These are phyloP conservation scores for Mormoops blainvillei DNA, from an alignment of 2,113 vertebrate species.

Conservation along the genomic window DNA sequence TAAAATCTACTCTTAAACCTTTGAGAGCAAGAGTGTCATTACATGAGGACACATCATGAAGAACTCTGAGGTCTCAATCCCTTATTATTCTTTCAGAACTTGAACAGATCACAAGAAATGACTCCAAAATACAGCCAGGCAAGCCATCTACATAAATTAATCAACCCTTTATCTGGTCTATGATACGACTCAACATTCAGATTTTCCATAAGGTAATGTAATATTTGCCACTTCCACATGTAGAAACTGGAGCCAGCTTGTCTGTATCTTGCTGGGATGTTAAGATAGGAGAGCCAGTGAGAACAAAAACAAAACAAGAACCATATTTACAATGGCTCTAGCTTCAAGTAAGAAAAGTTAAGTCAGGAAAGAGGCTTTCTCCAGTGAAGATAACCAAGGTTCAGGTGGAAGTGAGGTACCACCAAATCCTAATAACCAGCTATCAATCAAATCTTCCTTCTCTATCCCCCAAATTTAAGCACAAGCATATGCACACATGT, in stretches of 20 bases:
- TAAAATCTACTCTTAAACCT: neutral
- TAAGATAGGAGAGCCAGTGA: neutral
- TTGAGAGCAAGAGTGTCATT: neutral
- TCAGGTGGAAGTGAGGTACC: neutral
- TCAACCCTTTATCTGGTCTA: neutral
- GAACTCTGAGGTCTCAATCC: neutral
- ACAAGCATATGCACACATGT: neutral
- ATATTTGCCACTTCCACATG: neutral
- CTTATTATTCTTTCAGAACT: neutral
- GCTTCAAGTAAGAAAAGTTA: neutral
- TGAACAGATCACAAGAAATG: neutral
- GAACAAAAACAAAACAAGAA: neutral
- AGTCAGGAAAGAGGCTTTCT: neutral
- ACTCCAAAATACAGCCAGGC: neutral
- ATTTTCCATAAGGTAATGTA: neutral
- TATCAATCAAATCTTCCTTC: neutral
- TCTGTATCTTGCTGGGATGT: neutral
- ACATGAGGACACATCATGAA: neutral
- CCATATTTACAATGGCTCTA: neutral
- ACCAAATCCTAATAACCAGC: neutral
- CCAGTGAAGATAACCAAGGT: neutral
- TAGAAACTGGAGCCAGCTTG: neutral
- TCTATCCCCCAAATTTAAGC: neutral
- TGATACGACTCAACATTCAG: neutral
- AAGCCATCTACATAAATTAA: neutral